Conservation (phyloP, 2,888 invertebrate species). For the Drosophila conformis region DNA sequence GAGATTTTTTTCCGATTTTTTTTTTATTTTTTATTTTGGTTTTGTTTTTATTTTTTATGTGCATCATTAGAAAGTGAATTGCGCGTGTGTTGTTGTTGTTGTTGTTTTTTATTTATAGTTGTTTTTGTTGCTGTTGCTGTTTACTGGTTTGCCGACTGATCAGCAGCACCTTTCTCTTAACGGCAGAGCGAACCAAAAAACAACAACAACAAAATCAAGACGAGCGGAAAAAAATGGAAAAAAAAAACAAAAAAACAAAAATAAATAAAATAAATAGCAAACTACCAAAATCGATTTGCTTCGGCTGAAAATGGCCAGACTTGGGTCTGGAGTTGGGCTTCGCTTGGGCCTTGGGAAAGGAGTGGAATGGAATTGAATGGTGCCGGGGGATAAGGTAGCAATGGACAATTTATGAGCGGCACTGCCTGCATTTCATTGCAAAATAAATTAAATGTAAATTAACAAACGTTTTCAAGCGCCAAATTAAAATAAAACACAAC, state of each 20-base stretch:
- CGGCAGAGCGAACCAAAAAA: constrained; percentile 43
- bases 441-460: constrained; percentile 72
- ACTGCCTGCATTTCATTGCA: constrained; percentile 48
- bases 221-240: constrained; percentile 4
- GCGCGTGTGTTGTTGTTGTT: constrained; percentile 52
- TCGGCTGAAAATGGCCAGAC: constrained; percentile 43
- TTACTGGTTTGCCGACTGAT: constrained; percentile 59
- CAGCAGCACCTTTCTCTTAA: constrained; percentile 63
- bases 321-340: constrained; percentile 11
- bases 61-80: constrained; percentile 66
- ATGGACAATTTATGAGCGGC: constrained; percentile 56
- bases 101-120: constrained; percentile 18
- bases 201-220: constrained; percentile 32
- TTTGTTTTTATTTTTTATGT: constrained; percentile 47
- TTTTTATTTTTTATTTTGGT: constrained; percentile 4
- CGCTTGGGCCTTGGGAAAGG: constrained; percentile 14
- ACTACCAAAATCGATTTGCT: constrained; percentile 68
- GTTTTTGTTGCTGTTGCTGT: constrained; percentile 18
- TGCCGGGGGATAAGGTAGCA: constrained; percentile 65
- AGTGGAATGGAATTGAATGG: background rate
- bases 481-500: constrained; percentile 24
- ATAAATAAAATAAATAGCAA: constrained; percentile 34
- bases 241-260: constrained; percentile 5
- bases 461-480: constrained; percentile 46
- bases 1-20: constrained; percentile 21